phyloP scores from a whole-genome alignment of 2,888 invertebrate species.

The Trypoxylon attenuatum region DNA sequence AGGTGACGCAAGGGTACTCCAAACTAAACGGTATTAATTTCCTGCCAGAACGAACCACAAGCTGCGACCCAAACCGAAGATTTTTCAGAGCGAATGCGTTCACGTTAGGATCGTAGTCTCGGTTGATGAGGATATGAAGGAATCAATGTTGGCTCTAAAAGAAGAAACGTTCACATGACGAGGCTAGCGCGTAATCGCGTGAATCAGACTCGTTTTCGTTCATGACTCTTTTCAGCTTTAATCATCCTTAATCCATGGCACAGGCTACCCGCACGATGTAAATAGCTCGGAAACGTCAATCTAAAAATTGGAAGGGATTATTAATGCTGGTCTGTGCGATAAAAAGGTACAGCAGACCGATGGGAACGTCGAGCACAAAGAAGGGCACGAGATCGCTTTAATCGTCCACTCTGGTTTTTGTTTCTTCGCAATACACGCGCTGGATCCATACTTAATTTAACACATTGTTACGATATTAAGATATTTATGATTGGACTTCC shows the following conservation, averaged over 20 bases:
- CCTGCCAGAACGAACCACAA: conserved; percentile 9
- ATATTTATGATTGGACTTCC: conserved; percentile 11
- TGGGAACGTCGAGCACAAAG: neutral
- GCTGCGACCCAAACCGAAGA: neutral
- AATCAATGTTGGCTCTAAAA: conserved; percentile 38
- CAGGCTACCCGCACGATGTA: conserved; percentile 56
- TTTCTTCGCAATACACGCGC: conserved; percentile 14
- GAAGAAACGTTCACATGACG: conserved; percentile 41
- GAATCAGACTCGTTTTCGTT: conserved; percentile 50
- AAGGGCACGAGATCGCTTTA: conserved; percentile 1
- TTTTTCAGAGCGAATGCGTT: neutral
- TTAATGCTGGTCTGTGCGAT: conserved; percentile 28
- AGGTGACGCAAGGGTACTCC: conserved; percentile 38
- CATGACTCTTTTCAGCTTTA: conserved; percentile 56
- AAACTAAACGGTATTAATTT: conserved; percentile 39
- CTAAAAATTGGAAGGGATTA: conserved; percentile 53
- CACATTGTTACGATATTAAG: conserved; percentile 37
- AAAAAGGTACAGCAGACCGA: conserved; percentile 16
- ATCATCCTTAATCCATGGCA: conserved; percentile 52
- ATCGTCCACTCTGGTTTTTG: conserved; percentile 5
- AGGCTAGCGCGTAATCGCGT: conserved; percentile 32
- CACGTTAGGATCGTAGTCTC: conserved; percentile 31
- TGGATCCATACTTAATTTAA: conserved; percentile 22
- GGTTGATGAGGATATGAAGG: conserved; percentile 45
- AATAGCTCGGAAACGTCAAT: conserved; percentile 57